phyloP scores from a whole-genome alignment of 2,888 invertebrate species.

The Caenorhabditis angaria region DNA sequence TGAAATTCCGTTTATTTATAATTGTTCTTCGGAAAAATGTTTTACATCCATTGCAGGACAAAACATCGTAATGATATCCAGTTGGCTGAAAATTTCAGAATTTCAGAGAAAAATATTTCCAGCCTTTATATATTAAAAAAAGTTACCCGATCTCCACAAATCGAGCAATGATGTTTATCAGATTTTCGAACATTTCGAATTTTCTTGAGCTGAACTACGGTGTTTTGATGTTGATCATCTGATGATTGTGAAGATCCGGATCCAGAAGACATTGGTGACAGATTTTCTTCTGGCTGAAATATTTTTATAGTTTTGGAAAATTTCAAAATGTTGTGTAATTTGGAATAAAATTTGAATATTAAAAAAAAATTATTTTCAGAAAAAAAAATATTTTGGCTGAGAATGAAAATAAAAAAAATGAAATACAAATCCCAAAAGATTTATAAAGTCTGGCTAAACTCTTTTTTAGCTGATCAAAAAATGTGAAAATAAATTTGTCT shows the following conservation, averaged over 20 bases:
- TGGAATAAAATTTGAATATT: too few species aligned
- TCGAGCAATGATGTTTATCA: slow-evolving; percentile 53
- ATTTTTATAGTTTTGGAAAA: too few species aligned
- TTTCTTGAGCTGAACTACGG: slow-evolving; percentile 42
- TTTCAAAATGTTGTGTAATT: too few species aligned
- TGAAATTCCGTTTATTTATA: slow-evolving; percentile 48
- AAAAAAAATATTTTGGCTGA: too few species aligned
- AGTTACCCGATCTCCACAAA: slow-evolving; percentile 60
- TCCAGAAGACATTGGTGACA: slow-evolving; percentile 41
- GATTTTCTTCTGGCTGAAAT: slow-evolving; percentile 33
- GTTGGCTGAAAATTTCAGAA: slow-evolving; percentile 54
- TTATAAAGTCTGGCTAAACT: too few species aligned
- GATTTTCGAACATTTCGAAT: slow-evolving; percentile 60
- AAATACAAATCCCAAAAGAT: too few species aligned
- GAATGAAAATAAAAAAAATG: too few species aligned
- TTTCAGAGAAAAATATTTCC: background rate
- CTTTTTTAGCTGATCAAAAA: too few species aligned
- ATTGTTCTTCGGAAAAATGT: slow-evolving; percentile 60
- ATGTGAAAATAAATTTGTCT: too few species aligned
- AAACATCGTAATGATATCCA: slow-evolving; percentile 61
- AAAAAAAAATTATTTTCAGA: too few species aligned
- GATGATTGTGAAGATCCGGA: slow-evolving; percentile 32
- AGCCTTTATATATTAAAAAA: background rate
- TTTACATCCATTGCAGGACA: slow-evolving; percentile 63
- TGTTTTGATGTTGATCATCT: slow-evolving; percentile 11